Evolutionary conservation across 1,140 invertebrate genomes (phyloP), one percentile per base, ranked within the genome.

Genomic region (Bombus ignitus): DNA sequence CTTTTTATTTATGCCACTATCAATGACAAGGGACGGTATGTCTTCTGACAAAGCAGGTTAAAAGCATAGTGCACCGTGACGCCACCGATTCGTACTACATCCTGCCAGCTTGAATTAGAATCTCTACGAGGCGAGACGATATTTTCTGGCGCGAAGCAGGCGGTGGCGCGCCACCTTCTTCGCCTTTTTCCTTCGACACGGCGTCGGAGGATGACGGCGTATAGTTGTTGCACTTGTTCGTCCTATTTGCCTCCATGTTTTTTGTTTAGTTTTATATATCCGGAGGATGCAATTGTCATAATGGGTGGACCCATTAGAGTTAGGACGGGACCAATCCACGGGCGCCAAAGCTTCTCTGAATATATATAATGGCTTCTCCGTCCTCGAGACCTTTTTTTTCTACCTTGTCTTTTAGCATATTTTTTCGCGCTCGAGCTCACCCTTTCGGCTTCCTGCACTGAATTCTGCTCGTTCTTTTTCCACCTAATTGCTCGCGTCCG

Each of bases 261-360:
- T 88, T 87, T 83, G 83, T 88, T 87, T 86, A 87, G 83, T 85
- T 88, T 89, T 91, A 90, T 92, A 92, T 89, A 88, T 92, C 84
- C 76, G 78, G 47, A n/a, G 79, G 86, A 81, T 87, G 88, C 90
- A 93, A 92, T 93, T 92, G 92, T 93, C 89, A 93, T 93, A 93
- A 93, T 92, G 91, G 88, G 79, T 87, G 87, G 86, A 82, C 25
- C 87, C 90, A 92, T 92, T 92, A 92, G 84, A 66, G 81, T 83
- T 87, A 77, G 70, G 83, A 86, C 66, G 81, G 79, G 87, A 88
- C 83, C 81, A 78, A 83, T 73, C 70, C 76, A 37, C 25, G n/a
- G 3, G 15, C 13, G 44, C 53, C 65, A 62, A 68, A 78, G 44
- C 57, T 39, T 59, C 68, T 44, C 39, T 80, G 76, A 85, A 92